Evolutionary conservation across 2,797 vertebrate genomes (phyloP), one percentile per base, ranked within the genome.

Genomic region (Coluber constrictor): DNA sequence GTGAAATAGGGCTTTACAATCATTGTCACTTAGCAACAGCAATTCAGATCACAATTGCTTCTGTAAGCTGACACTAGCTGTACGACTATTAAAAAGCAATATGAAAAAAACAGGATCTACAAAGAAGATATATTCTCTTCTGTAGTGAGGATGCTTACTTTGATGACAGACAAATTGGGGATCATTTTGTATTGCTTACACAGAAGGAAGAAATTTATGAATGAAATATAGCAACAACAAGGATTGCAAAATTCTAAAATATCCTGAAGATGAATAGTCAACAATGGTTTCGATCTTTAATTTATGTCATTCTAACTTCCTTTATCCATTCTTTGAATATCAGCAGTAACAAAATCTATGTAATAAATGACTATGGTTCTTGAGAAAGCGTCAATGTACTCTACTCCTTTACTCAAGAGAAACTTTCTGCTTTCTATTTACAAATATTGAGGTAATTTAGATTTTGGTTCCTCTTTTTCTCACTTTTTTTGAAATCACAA

Each of bases 211-310:
- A 74, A 74, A 23, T 27, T 6, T n/a, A 27, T 90, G 70, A 96
- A 88, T 89, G 55, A 94, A 94, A 94, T 95, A 92, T 90, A 90
- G 56, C 86, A 95, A 74, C 13, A 66, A 66, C 32, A 93, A 15
- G 27, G 61, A 43, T 95, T 95, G 89, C 94, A 92, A 96, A 96
- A 96, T 94, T 94, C 79, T 87, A 8, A 94, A 87, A 91, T 95
- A 87, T 54, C 89, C 88, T 92, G 87, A 94, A 51, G 13, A 51
- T 9, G 74, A 90, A 87, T 55, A 91, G 92, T 70, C 55, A 93
- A 47, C 93, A 95, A 94, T 4, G 6, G 61, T 93, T 93, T 56
- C 43, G 20, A 87, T 92, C 88, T 94, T 93, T 95, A 12, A 37
- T 57, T 2, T 37, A 47, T 83, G 74, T 0, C 18, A 92, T 95